phyloP scores from a whole-genome alignment of 2,888 invertebrate genomes.

The Glomeris marginata region DNA sequence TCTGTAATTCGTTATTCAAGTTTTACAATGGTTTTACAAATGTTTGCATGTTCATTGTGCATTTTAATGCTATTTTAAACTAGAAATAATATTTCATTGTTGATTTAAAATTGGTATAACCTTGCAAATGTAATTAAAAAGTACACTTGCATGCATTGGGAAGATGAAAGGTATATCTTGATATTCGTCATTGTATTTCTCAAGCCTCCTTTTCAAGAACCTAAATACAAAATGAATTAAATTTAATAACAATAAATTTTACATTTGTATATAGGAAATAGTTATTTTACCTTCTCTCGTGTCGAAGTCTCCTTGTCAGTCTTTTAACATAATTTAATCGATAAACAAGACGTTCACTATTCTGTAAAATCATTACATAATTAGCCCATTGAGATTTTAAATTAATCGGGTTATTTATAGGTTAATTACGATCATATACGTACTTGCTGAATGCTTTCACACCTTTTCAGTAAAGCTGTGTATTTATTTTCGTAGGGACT shows the following conservation, averaged over 20 bases:
- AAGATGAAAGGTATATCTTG: slow-evolving; percentile 44
- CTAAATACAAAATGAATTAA: slow-evolving; percentile 25
- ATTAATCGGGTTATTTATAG: not conserved
- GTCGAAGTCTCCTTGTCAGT: slow-evolving; percentile 10
- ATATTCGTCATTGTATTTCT: slow-evolving; percentile 54
- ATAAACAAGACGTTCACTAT: slow-evolving; percentile 11
- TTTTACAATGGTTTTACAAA: not conserved
- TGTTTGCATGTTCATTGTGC: not conserved
- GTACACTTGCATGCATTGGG: slow-evolving; percentile 29
- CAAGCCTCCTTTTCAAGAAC: slow-evolving; percentile 49
- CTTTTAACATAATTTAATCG: slow-evolving; percentile 7
- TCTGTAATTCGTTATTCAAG: not conserved
- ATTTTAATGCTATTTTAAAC: not conserved
- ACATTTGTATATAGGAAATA: slow-evolving; percentile 5
- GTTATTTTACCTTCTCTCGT: slow-evolving; percentile 14
- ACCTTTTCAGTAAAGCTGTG: slow-evolving; percentile 9
- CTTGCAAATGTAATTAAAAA: not conserved
- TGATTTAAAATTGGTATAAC: not conserved
- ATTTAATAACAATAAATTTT: not conserved
- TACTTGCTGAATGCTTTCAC: slow-evolving; percentile 10
- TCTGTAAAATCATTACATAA: not conserved
- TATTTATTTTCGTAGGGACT: slow-evolving; percentile 14
- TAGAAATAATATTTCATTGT: not conserved
- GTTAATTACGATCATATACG: not conserved
- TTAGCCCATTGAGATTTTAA: not conserved